phyloP scores from a whole-genome alignment of 2,888 invertebrate species.

The Alloplasta piceator region DNA sequence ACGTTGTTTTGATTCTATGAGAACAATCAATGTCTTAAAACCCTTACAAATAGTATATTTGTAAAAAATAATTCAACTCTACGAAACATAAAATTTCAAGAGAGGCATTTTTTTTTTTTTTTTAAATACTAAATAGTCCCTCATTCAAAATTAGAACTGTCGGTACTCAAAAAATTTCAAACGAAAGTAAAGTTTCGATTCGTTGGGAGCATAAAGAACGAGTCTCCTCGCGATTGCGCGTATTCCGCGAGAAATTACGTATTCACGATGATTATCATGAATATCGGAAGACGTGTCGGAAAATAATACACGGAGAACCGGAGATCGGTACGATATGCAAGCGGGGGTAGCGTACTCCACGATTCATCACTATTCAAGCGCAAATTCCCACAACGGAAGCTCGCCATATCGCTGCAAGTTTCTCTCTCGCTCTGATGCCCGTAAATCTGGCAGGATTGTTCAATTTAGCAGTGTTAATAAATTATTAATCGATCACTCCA shows the following conservation, averaged over 20 bases:
- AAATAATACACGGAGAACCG: slow-evolving; percentile 28
- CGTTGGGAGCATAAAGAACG: no score
- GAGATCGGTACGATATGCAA: slow-evolving; percentile 36
- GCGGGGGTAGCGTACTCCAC: slow-evolving; percentile 26
- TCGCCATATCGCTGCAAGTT: background rate
- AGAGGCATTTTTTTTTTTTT: no score
- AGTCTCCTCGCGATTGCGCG: background rate
- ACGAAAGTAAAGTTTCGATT: no score
- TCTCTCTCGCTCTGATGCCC: slow-evolving; percentile 17
- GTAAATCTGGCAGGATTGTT: slow-evolving; percentile 26
- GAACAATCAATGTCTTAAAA: no score
- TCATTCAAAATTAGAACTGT: no score
- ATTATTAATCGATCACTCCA: slow-evolving; percentile 65
- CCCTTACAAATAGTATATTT: no score
- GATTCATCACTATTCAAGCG: slow-evolving; percentile 40
- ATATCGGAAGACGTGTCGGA: slow-evolving; percentile 30
- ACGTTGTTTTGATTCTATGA: no score
- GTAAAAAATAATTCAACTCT: no score
- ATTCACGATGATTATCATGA: slow-evolving; percentile 36
- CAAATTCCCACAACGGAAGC: slow-evolving; percentile 23
- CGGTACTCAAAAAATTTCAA: no score
- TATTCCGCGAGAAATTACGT: background rate
- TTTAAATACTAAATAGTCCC: no score
- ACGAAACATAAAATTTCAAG: no score
- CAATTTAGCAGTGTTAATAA: slow-evolving; percentile 60